Evolutionary conservation across 2,888 invertebrate species (phyloP).

Genomic region (Myopa testacea): DNA sequence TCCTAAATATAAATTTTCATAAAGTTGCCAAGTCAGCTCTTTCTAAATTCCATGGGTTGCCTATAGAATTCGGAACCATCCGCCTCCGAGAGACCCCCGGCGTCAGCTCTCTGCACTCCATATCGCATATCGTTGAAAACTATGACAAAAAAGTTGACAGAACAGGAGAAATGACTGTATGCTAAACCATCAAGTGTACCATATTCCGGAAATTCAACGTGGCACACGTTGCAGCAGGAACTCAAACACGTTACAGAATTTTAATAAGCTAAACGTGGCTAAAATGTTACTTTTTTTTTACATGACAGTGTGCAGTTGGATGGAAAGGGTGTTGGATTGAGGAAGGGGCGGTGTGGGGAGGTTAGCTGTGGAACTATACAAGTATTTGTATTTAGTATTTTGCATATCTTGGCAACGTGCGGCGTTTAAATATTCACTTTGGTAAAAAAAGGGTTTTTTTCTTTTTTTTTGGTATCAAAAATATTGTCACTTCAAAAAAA

Average conservation of each 20-base stretch:
- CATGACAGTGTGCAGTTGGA: too few relatives aligned
- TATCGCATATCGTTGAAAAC: not conserved
- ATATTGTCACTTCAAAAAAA: too few relatives aligned
- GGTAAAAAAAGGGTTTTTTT: too few relatives aligned
- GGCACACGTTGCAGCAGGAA: conserved; percentile 33
- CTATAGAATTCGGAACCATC: not conserved
- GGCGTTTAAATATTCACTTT: not conserved
- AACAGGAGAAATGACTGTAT: not conserved
- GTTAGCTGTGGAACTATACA: not conserved
- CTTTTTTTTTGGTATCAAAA: too few relatives aligned
- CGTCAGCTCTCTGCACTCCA: not conserved
- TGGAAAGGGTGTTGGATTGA: too few relatives aligned
- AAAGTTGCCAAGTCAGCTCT: conserved; percentile 8
- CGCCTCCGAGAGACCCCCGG: too few relatives aligned
- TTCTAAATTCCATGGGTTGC: not conserved
- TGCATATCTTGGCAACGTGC: not conserved
- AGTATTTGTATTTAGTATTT: not conserved
- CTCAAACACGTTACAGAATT: conserved; percentile 34
- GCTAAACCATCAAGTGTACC: conserved; percentile 21
- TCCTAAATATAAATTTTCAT: not conserved
- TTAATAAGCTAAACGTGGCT: conserved; percentile 34
- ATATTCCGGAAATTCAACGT: conserved; percentile 32
- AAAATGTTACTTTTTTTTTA: not conserved
- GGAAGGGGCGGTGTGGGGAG: not conserved
- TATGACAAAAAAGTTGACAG: conserved; percentile 26